Base-by-base conservation (phyloP, 2,888 invertebrate species). In the Muscina levida region DNA sequence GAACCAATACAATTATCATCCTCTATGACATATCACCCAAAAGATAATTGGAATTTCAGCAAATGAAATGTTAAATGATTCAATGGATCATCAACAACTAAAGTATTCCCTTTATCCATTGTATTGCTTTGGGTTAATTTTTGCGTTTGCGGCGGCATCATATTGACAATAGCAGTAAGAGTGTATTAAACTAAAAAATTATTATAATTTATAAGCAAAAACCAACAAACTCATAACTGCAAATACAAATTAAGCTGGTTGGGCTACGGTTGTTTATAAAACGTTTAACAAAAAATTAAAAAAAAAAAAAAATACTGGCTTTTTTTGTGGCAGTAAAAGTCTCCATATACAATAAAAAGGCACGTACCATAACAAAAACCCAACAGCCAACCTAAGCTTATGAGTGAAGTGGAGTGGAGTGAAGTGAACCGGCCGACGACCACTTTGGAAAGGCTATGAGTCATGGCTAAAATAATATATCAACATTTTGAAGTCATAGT, bases 1-100 rank as follows among this genome's bases (percentile, higher is more conserved):
- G 48, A 71, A 51, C 70, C 46, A 53, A 57, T 65, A 68, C 17
- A 76, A 73, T 70, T 57, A 79, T 76, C n/a, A n/a, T n/a, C n/a
- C n/a, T n/a, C n/a, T n/a, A n/a, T n/a, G n/a, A n/a, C 31, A 31
- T 31, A 3, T 31, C 19, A 65, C 53, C 70, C 57, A 66, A 67
- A 72, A 53, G 0, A 57, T 70, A 39, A 15, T 62, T 10, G 11
- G 57, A 42, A 53, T 65, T 57, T 44, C n/a, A 1, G 4, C 56
- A 67, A 70, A 65, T 65, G 53, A 68, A 31, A 19, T 13, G 37
- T 24, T 59, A 72, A 56, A 65, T 76, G 79, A 75, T 48, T 79
- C 75, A 75, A 42, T 57, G 44, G 56, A 22, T 10, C n/a, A 22
- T 68, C 53, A 67, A 26, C 56, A 5, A 19, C 15, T 6, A 13